These are phyloP conservation scores for Planiliza haematocheilus DNA, from an alignment of 2,113 vertebrate species.

Conservation along the genomic window DNA sequence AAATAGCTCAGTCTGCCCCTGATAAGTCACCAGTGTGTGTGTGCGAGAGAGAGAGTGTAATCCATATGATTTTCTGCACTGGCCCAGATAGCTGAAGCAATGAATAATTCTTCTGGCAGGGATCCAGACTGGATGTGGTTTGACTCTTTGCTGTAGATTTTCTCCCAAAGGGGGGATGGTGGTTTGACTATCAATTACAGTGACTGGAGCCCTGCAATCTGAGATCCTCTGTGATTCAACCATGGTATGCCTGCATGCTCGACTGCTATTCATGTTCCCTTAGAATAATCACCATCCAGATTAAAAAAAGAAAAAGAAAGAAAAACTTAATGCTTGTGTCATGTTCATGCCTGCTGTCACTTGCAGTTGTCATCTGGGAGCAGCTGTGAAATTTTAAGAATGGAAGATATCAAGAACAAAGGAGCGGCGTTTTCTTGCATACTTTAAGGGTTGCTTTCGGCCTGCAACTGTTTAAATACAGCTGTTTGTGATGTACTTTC, in stretches of 20 bases:
- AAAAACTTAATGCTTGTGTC: constrained; percentile 7
- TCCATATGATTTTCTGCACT: constrained; percentile 74
- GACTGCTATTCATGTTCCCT: constrained; percentile 51
- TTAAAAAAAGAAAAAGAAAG: not conserved
- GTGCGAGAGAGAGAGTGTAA: constrained; percentile 51
- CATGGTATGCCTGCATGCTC: constrained; percentile 54
- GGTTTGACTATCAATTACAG: constrained; percentile 77
- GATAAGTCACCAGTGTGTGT: constrained; percentile 49
- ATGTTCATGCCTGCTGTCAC: constrained; percentile 14
- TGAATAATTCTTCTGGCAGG: constrained; percentile 83
- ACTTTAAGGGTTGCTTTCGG: constrained; percentile 20
- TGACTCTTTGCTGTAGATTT: constrained; percentile 66
- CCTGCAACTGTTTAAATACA: constrained; percentile 54
- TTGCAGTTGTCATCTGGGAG: constrained; percentile 17
- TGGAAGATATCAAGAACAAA: not conserved
- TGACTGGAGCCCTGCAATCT: constrained; percentile 69
- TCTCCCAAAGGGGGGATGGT: constrained; percentile 39
- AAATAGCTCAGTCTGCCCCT: constrained; percentile 59
- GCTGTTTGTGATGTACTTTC: constrained; percentile 60
- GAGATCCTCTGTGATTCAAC: constrained; percentile 70
- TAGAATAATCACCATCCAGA: constrained; percentile 34
- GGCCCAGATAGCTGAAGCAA: constrained; percentile 78
- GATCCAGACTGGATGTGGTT: constrained; percentile 73
- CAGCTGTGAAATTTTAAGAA: constrained; percentile 17
- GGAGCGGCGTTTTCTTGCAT: not conserved